Base-by-base conservation (phyloP, 1,140 invertebrate species). In the Drosophila micromelanica region DNA sequence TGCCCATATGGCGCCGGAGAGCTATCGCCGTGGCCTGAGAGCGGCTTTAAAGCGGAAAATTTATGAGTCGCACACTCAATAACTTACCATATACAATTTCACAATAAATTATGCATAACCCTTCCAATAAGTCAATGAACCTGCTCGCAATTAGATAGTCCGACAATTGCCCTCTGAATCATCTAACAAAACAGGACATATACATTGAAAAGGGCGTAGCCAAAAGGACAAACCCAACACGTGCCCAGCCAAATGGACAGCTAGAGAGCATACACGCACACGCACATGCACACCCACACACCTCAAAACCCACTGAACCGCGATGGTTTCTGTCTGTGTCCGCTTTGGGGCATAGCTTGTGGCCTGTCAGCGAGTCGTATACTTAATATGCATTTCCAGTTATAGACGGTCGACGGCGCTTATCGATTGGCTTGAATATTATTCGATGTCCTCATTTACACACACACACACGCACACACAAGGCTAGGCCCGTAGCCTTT, bases 391-490 rank as follows among this genome's bases (percentile, higher is more conserved):
- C 81, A 69, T 79, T 78, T 89, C 71, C 78, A 86, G 78, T 82
- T 87, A 81, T 81, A 78, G 75, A 64, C 80, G 77, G 73, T 64
- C 70, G 62, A 48, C 32, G 30, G 65, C 78, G 74, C 77, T 86
- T 86, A 86, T 86, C 84, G 82, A 86, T 86, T 80, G 82, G 78
- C 84, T 82, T 86, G 82, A 85, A 87, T 86, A 86, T 86, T 86
- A 86, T 75, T 60, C 78, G 82, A 65, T 67, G 82, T 86, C 81
- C 82, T 86, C 81, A 81, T 78, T 87, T 86, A 78, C 57, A 74
- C 62, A 73, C 32, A 68, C 56, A 71, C 68, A 54, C 35, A 63
- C 45, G 51, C 30, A 45, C 40, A 42, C 15, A 60, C 11, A 56
- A 48, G 46, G 56, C 61, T 57, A 54, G 63, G 65, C 59, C 63